phyloP scores from a whole-genome alignment of 2,113 vertebrate species.

The Butorides virescens region DNA sequence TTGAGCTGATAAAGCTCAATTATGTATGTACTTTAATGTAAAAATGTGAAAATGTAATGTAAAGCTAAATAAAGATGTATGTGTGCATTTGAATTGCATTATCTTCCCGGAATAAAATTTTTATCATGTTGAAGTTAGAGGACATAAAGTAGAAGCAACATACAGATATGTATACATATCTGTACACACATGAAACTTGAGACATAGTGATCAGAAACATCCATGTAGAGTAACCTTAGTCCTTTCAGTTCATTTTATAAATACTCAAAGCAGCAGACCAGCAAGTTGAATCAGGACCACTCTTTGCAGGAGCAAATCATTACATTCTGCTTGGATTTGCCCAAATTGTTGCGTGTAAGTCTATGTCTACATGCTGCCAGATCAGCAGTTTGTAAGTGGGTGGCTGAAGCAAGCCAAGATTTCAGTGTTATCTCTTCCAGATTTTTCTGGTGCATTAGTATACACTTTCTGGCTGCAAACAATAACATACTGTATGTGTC shows the following conservation, averaged over 20 bases:
- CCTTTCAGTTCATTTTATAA: background rate
- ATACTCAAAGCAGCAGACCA: background rate
- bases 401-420: background rate
- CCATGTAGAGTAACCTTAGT: background rate
- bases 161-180: background rate
- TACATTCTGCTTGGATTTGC: background rate
- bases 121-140: background rate
- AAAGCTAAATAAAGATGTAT: background rate
- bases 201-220: background rate
- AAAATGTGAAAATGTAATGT: background rate
- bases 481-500: constrained; percentile 11
- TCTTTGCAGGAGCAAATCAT: background rate
- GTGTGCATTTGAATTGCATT: background rate
- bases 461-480: background rate
- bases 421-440: background rate
- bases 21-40: background rate
- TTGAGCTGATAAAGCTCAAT: background rate
- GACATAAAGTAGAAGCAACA: background rate
- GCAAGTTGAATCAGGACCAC: background rate
- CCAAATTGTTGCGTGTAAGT: background rate
- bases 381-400: constrained; percentile 20
- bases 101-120: background rate
- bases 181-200: background rate
- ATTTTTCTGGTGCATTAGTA: background rate
- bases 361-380: background rate